Conservation (phyloP, 2,113 vertebrate species). For the Hemicordylus capensis region DNA sequence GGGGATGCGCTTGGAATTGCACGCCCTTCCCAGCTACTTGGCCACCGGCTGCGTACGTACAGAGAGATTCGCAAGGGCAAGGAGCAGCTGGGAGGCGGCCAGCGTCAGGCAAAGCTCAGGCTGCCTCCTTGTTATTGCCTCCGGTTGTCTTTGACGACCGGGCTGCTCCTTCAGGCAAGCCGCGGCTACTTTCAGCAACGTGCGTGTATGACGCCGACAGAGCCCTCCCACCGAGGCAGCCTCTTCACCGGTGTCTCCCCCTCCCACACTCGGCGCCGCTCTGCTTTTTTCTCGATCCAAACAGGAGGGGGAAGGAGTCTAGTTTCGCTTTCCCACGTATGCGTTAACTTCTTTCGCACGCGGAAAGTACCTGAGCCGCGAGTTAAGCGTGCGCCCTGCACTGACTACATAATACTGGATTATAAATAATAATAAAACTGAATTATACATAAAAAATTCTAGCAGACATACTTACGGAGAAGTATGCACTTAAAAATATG, state of each 20-base stretch:
- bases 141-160: neutral
- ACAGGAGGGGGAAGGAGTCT: neutral
- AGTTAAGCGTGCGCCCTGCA: too few relatives aligned
- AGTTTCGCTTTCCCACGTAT: neutral
- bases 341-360: neutral
- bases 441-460: too few relatives aligned
- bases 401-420: too few relatives aligned
- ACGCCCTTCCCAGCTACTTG: neutral
- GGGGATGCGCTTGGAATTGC: neutral
- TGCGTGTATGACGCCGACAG: neutral
- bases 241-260: neutral
- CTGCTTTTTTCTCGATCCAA: neutral
- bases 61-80: neutral
- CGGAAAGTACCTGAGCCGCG: too few relatives aligned
- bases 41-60: neutral
- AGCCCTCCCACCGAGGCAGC: neutral
- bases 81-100: neutral
- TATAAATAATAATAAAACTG: neutral
- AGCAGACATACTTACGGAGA: too few relatives aligned
- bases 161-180: neutral
- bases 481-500: too few relatives aligned
- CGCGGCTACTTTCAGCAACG: neutral
- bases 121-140: neutral
- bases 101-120: neutral
- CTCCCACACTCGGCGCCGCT: too few relatives aligned